phyloP scores from a whole-genome alignment of 2,797 vertebrate species.

The Coilia nasus region DNA sequence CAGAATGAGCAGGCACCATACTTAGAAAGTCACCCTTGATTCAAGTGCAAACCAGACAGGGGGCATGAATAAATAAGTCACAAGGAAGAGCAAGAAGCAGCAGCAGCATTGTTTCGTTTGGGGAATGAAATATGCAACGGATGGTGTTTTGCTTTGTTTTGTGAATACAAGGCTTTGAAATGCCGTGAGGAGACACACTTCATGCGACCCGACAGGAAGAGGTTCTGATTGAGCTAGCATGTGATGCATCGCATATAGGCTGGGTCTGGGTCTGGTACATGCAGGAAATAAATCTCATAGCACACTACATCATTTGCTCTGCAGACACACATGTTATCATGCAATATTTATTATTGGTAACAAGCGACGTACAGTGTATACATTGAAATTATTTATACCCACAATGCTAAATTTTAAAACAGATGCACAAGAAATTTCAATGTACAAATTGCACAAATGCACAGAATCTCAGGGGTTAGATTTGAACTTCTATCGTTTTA shows the following conservation, averaged over 20 bases:
- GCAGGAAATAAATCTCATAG: neutral
- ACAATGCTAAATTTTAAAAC: neutral
- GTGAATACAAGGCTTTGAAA: constrained; percentile 22
- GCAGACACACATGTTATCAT: neutral
- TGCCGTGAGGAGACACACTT: constrained; percentile 4
- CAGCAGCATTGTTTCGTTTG: constrained; percentile 28
- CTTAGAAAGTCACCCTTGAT: constrained; percentile 73
- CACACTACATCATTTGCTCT: neutral
- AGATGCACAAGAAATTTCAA: neutral
- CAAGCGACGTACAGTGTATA: neutral
- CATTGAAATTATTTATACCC: neutral
- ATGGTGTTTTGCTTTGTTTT: constrained; percentile 46
- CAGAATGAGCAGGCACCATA: constrained; percentile 62
- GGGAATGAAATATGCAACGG: constrained; percentile 41
- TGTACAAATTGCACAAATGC: no score
- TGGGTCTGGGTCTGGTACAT: neutral
- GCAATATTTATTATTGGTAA: neutral
- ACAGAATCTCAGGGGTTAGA: no score
- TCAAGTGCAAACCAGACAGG: constrained; percentile 71
- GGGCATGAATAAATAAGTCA: constrained; percentile 71
- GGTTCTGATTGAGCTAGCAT: neutral
- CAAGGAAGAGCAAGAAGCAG: neutral
- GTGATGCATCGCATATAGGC: neutral
- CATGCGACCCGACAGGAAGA: neutral
- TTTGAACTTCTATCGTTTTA: no score